Evolutionary conservation across 2,888 invertebrate genomes (phyloP).

Genomic region (Drosophila paramelanica): DNA sequence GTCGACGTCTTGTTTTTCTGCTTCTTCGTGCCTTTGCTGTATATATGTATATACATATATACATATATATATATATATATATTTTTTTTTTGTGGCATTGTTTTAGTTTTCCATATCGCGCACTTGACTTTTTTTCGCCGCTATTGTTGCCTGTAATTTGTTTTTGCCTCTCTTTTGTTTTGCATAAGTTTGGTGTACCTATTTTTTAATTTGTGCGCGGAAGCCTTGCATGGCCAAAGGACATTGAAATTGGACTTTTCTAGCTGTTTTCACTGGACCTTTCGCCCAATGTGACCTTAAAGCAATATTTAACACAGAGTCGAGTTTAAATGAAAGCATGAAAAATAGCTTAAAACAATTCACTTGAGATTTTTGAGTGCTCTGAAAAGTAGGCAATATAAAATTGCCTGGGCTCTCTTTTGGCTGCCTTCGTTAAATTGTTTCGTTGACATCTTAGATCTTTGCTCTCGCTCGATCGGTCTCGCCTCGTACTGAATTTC

Average conservation of each 20-base stretch:
- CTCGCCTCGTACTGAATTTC: too few species aligned
- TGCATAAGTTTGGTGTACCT: constrained; percentile 47
- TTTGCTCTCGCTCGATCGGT: neutral
- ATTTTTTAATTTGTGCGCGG: constrained; percentile 55
- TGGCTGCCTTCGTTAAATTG: neutral
- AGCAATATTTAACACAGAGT: neutral
- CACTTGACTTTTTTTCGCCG: constrained; percentile 56
- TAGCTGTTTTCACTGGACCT: constrained; percentile 6
- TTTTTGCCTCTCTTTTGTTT: constrained; percentile 49
- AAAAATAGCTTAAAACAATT: neutral
- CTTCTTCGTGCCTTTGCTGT: constrained; percentile 37
- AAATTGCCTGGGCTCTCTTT: neutral
- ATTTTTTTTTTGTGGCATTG: constrained; percentile 64
- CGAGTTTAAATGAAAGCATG: neutral
- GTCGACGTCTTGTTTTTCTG: constrained; percentile 34
- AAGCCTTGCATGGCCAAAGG: constrained; percentile 74
- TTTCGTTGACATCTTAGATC: neutral
- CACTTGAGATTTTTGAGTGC: neutral
- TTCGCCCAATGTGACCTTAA: constrained; percentile 26
- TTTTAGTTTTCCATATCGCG: constrained; percentile 62
- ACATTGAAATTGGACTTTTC: constrained; percentile 56
- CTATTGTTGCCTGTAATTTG: constrained; percentile 56
- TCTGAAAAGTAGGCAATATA: constrained; percentile 35
- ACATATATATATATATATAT: constrained; percentile 1
- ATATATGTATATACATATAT: constrained; percentile 10